Evolutionary conservation across 1,140 invertebrate species (phyloP).

Genomic region (Colletes gigas): DNA sequence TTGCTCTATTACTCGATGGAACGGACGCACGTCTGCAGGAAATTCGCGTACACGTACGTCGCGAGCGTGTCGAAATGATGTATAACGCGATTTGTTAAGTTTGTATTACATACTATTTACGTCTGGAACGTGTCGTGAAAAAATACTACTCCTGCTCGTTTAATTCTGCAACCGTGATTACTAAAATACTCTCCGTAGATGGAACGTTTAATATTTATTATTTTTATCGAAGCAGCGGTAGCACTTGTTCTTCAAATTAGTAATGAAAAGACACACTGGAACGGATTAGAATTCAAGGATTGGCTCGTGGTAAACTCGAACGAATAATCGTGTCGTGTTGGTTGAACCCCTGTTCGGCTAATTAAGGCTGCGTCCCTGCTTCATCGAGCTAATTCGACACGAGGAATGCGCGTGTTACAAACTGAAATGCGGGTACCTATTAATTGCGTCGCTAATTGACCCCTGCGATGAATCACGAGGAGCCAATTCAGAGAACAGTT

Average conservation of each 20-base stretch:
- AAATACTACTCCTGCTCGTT: background rate
- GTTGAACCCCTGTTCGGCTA: slow-evolving; percentile 27
- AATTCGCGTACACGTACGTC: slow-evolving; percentile 16
- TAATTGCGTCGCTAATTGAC: slow-evolving; percentile 55
- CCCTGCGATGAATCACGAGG: background rate
- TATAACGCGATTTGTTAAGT: slow-evolving; percentile 36
- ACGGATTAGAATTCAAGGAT: background rate
- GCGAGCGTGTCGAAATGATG: slow-evolving; percentile 30
- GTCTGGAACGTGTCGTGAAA: background rate
- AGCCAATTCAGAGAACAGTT: background rate
- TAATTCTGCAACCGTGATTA: background rate
- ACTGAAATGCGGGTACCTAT: slow-evolving; percentile 37
- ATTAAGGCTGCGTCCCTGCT: slow-evolving; percentile 32
- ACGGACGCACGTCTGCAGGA: slow-evolving; percentile 24
- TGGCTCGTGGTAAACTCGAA: too few relatives aligned
- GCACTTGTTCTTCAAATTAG: too few relatives aligned
- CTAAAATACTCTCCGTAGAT: background rate
- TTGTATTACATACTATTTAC: background rate
- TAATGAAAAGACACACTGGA: background rate
- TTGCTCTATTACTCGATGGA: slow-evolving; percentile 33
- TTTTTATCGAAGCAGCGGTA: too few relatives aligned
- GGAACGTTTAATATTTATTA: background rate
- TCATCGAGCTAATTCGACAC: slow-evolving; percentile 43
- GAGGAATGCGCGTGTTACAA: slow-evolving; percentile 36
- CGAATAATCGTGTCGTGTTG: slow-evolving; percentile 5